Evolutionary conservation across 2,888 invertebrate species (phyloP), one percentile per base, ranked within the genome.

Genomic region (Tetragnatha montana): DNA sequence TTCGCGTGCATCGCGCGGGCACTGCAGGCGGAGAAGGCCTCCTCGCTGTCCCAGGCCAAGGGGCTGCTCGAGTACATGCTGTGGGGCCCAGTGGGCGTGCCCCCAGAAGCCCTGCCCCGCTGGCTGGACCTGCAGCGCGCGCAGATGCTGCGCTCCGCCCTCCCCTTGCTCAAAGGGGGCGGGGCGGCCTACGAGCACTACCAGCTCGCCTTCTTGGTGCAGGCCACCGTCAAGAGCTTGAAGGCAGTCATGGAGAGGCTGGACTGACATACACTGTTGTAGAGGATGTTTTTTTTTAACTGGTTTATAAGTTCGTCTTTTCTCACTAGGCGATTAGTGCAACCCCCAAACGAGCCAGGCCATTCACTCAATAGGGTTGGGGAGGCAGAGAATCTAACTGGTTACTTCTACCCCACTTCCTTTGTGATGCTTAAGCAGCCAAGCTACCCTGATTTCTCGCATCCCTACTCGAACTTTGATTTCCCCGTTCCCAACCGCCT

Each of bases 81-180:
- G 0, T 98, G 97, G 97, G 97, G 97, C 0, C 97, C 97, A 0
- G 90, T 89, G 7, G 92, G 92, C 69, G 75, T 50, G 6, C 10
- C 74, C 49, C 88, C 88, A 19, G 91, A 92, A 17, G 92, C 93
- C 50, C 93, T 93, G 74, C 92, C 93, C 81, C 92, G 97, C 87
- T 98, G 98, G 98, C 93, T 98, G 91, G 98, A 98, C 93, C 94
- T 97, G 35, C 97, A 98, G 93, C 94, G 98, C 68, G 97, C 98
- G 17, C 90, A 90, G 73, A 91, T 87, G 85, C 83, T 91, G n/a
- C 90, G 86, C 60, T 87, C 89, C 6, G 74, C 89, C 6, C 75
- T 89, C 8, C 51, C 87, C 0, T 22, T 75, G 8, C 22, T 90
- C 8, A 87, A 90, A 10, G 51, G 22, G 7, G 88, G 51, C 4